Evolutionary conservation across 2,797 vertebrate species (phyloP).

Genomic region (Anabacerthia variegaticeps): DNA sequence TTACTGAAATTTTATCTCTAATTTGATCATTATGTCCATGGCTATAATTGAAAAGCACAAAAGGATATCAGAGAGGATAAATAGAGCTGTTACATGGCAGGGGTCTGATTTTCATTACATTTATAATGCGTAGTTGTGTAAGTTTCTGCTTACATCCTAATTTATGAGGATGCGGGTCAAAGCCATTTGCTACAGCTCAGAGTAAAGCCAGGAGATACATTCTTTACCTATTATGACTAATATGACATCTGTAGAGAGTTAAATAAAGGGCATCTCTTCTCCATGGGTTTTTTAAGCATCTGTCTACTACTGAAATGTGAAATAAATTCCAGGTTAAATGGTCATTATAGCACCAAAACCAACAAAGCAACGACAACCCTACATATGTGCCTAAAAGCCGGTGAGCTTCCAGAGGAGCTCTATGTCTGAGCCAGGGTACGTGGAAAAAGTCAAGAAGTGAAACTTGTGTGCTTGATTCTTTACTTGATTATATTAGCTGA

Average conservation of each 20-base stretch:
- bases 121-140: background rate
- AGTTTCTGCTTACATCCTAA: constrained; percentile 37
- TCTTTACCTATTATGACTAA: constrained; percentile 46
- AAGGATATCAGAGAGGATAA: background rate
- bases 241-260: constrained; percentile 66
- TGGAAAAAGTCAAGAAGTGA: background rate
- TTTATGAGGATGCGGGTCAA: constrained; percentile 39
- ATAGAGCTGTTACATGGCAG: background rate
- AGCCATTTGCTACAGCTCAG: background rate
- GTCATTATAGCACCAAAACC: background rate
- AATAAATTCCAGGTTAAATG: background rate
- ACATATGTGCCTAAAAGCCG: background rate
- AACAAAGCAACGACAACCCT: background rate
- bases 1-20: background rate
- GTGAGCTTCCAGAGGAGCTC: background rate
- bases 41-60: background rate
- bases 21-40: background rate
- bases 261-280: background rate
- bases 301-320: constrained; percentile 3
- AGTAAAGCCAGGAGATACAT: constrained; percentile 40
- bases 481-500: background rate
- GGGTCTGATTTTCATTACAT: constrained; percentile 19
- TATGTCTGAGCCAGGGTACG: background rate
- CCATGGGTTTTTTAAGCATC: background rate
- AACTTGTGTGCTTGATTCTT: background rate